phyloP scores from a whole-genome alignment of 2,113 vertebrate species.

The Pelusios castaneus region DNA sequence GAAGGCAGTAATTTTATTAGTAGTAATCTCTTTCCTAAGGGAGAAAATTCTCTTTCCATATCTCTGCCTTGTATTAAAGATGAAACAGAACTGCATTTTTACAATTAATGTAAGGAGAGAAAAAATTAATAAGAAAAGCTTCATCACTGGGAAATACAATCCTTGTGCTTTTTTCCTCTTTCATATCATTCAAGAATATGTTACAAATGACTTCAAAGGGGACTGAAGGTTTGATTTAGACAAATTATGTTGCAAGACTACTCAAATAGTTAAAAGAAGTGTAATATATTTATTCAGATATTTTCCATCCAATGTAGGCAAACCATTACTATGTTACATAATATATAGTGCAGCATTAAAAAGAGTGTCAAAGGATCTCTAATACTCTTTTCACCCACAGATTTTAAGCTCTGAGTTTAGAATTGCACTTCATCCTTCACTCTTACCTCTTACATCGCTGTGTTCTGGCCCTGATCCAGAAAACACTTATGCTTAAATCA shows the following conservation, averaged over 20 bases:
- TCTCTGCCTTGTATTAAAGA: slow-evolving; percentile 44
- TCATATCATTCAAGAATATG: slow-evolving; percentile 25
- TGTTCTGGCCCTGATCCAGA: background rate
- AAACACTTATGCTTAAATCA: background rate
- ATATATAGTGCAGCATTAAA: slow-evolving; percentile 21
- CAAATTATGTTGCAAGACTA: background rate
- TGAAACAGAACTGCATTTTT: slow-evolving; percentile 66
- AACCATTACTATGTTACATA: background rate
- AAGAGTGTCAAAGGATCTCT: background rate
- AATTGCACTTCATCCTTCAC: background rate
- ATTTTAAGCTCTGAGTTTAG: background rate
- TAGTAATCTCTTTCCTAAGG: slow-evolving; percentile 38
- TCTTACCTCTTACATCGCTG: background rate
- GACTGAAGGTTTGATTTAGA: slow-evolving; percentile 14
- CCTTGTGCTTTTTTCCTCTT: slow-evolving; percentile 10
- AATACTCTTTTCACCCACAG: background rate
- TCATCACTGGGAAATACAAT: slow-evolving; percentile 25
- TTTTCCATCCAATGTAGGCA: slow-evolving; percentile 8
- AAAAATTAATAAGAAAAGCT: slow-evolving; percentile 24
- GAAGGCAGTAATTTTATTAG: slow-evolving; percentile 39
- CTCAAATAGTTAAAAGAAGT: background rate
- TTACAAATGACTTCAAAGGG: slow-evolving; percentile 27
- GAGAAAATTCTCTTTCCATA: slow-evolving; percentile 12
- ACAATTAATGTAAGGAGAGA: slow-evolving; percentile 19
- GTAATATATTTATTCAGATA: slow-evolving; percentile 34